Evolutionary conservation across 2,113 vertebrate species (phyloP).

Genomic region (Thamnophis sirtalis): DNA sequence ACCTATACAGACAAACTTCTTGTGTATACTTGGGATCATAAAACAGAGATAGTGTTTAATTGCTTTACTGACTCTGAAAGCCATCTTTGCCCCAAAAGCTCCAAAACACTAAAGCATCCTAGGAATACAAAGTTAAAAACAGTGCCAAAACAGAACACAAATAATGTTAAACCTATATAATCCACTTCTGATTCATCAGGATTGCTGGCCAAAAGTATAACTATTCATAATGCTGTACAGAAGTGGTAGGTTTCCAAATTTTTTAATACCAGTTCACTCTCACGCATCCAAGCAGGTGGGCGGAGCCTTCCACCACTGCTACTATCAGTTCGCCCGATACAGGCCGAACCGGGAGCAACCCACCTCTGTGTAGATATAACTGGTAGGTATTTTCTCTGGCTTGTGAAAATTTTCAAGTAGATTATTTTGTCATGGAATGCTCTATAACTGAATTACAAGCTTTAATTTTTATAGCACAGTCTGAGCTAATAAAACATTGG

Average conservation of each 20-base stretch:
- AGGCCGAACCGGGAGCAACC: too few relatives aligned
- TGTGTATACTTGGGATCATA: not conserved
- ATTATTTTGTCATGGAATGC: not conserved
- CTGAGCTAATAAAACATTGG: not conserved
- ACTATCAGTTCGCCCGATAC: too few relatives aligned
- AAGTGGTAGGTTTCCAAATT: too few relatives aligned
- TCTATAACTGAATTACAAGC: not conserved
- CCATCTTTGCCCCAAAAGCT: not conserved
- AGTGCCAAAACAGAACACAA: not conserved
- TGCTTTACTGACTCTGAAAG: not conserved
- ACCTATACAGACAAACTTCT: not conserved
- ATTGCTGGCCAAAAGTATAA: not conserved
- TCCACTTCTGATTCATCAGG: not conserved
- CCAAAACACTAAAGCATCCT: not conserved
- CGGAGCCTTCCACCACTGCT: too few relatives aligned
- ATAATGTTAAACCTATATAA: not conserved
- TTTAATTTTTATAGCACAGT: not conserved
- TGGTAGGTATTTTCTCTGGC: not conserved
- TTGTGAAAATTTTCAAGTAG: not conserved
- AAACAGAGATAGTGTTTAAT: not conserved
- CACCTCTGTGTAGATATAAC: not conserved
- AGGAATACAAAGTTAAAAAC: not conserved
- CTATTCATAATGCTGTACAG: not conserved
- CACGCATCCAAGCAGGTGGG: too few relatives aligned
- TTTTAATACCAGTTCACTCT: too few relatives aligned